Conservation (phyloP, 2,797 vertebrate species). For the Sciurus vulgaris region DNA sequence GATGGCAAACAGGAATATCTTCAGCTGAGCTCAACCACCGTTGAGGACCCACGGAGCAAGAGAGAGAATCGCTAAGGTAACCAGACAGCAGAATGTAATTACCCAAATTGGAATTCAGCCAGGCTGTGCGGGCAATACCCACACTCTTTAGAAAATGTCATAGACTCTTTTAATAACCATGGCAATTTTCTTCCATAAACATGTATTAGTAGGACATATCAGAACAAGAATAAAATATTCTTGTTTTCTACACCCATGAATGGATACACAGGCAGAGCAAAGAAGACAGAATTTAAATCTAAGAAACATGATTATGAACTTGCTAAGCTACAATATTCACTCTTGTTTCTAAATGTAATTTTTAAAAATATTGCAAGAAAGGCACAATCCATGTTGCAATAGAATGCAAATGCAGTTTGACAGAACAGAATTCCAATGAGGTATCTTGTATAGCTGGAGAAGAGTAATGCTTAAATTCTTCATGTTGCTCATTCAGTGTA, state of each 20-base stretch:
- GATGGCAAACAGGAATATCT: conserved; percentile 66
- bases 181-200: conserved; percentile 82
- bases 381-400: not conserved
- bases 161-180: conserved; percentile 82
- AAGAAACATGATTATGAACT: conserved; percentile 65
- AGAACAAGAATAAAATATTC: conserved; percentile 78
- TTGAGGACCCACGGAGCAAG: conserved; percentile 57
- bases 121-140: conserved; percentile 75
- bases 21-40: conserved; percentile 63
- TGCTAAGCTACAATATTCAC: conserved; percentile 63
- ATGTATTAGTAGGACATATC: conserved; percentile 78
- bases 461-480: conserved; percentile 7
- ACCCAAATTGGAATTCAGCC: conserved; percentile 81
- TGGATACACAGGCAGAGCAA: conserved; percentile 66
- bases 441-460: not conserved
- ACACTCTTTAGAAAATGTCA: conserved; percentile 81
- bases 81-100: conserved; percentile 78
- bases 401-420: conserved; percentile 62
- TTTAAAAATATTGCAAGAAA: conserved; percentile 62
- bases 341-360: conserved; percentile 72
- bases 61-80: conserved; percentile 80
- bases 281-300: conserved; percentile 65
- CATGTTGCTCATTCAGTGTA: not conserved
- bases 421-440: conserved; percentile 44
- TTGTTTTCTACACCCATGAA: conserved; percentile 77